Evolutionary conservation across 30 jellyfish, hydroid and myxozoan genomes (phyloP).

Genomic region (Chrysaora quinquecirrha): DNA sequence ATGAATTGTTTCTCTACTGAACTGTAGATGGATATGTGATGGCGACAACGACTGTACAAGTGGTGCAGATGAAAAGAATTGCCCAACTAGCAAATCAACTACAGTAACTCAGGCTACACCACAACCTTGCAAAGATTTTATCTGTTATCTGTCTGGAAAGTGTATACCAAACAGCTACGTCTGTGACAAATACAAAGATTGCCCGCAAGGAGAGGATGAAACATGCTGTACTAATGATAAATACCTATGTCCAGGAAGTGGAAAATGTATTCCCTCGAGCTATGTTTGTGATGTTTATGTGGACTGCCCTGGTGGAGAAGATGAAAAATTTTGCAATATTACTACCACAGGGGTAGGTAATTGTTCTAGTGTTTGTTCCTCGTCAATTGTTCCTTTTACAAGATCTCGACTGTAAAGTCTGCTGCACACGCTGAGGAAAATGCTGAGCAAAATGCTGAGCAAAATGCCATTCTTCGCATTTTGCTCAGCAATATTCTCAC

Average conservation of each 20-base stretch:
- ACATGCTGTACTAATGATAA: slow-evolving; percentile 48
- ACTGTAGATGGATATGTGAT: slow-evolving; percentile 66
- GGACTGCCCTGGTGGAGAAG: slow-evolving; percentile 79
- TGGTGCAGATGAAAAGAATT: slow-evolving; percentile 79
- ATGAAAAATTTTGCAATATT: slow-evolving; percentile 58
- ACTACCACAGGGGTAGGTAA: slow-evolving; percentile 27
- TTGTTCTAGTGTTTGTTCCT: no score
- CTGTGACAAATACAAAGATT: slow-evolving; percentile 71
- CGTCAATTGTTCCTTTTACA: no score
- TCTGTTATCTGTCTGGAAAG: slow-evolving; percentile 41
- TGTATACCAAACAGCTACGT: slow-evolving; percentile 35
- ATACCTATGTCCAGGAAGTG: slow-evolving; percentile 60
- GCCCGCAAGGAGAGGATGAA: slow-evolving; percentile 80
- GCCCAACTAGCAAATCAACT: slow-evolving; percentile 63
- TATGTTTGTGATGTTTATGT: slow-evolving; percentile 60
- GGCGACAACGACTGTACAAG: slow-evolving; percentile 75
- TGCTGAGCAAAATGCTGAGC: no score
- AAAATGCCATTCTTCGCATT: no score
- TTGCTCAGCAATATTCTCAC: no score
- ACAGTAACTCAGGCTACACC: slow-evolving; percentile 39
- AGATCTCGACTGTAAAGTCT: no score
- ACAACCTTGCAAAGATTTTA: slow-evolving; percentile 52
- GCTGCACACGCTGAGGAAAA: no score
- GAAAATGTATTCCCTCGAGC: slow-evolving; percentile 61
- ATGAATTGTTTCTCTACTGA: background rate